Percentiles rank a stretch among this genome's conserved stretches.
These are phyloP conservation scores for Eurypyga helias DNA, from an alignment of 2,113 vertebrate species.

Conservation along the genomic window DNA sequence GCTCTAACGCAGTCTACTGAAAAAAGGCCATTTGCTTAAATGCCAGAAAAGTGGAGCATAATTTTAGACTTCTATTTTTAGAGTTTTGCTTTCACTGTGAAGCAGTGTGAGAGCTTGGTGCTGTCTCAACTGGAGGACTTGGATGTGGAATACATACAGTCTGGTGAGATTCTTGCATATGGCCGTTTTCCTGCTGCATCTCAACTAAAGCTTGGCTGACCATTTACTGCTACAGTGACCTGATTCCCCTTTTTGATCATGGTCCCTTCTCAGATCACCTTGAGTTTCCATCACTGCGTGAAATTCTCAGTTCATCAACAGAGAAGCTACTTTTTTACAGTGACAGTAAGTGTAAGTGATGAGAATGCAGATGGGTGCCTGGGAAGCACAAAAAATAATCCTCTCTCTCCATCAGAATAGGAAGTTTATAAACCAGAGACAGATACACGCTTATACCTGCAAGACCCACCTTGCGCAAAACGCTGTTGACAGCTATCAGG, in stretches of 20 bases:
- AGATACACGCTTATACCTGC: not conserved
- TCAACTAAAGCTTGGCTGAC: not conserved
- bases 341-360: not conserved
- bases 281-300: not conserved
- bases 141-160: not conserved
- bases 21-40: not conserved
- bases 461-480: not conserved
- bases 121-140: not conserved
- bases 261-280: not conserved
- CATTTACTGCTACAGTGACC: not conserved
- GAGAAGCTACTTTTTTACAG: not conserved
- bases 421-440: not conserved
- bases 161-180: not conserved
- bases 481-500: not conserved
- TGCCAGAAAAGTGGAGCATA: not conserved
- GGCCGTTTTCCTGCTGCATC: not conserved
- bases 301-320: not conserved
- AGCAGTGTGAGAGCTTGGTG: not conserved
- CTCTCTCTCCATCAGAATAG: not conserved
- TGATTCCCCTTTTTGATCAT: not conserved
- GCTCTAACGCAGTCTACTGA: not conserved
- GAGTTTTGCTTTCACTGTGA: not conserved
- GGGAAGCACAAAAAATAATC: not conserved
- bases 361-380: not conserved
- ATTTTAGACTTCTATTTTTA: not conserved